Conservation (phyloP, 2,113 vertebrate genomes). For the Mormyrus iriodes region DNA sequence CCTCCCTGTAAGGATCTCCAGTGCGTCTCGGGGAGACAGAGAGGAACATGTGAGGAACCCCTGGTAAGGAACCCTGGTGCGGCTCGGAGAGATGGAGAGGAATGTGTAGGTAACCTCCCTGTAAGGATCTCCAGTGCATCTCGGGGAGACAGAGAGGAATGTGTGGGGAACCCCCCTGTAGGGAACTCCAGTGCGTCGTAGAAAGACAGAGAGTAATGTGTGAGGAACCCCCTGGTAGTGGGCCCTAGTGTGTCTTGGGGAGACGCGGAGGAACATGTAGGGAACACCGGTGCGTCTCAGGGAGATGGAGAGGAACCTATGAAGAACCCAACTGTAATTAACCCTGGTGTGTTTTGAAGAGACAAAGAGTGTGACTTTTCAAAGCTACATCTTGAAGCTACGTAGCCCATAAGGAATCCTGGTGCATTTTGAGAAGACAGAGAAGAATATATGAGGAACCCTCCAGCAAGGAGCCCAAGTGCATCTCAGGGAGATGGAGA, state of each 20-base stretch:
- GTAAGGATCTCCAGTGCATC: accelerated
- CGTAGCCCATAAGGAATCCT: too few species aligned
- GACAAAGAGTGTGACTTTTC: too few species aligned
- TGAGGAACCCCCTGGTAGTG: not conserved
- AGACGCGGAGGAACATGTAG: too few species aligned
- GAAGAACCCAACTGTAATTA: too few species aligned
- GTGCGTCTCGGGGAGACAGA: not conserved
- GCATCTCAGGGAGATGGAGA: not conserved
- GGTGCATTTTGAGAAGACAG: too few species aligned
- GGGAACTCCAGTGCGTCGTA: too few species aligned
- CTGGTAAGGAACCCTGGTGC: accelerated
- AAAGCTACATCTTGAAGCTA: too few species aligned
- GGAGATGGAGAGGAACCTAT: too few species aligned
- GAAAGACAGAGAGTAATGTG: too few species aligned
- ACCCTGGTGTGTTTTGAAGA: too few species aligned
- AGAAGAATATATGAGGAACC: not conserved
- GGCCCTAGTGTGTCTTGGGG: not conserved
- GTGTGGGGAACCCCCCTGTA: too few species aligned
- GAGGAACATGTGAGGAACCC: not conserved
- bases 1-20: accelerated
- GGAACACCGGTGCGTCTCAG: too few species aligned
- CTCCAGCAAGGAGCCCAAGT: not conserved
- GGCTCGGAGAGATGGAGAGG: not conserved
- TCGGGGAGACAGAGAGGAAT: not conserved
- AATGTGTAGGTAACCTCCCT: not conserved